Percentiles rank a stretch among this genome's conserved stretches.
Conservation (phyloP, 1,140 invertebrate species). For the Drosophila equinoxialis region DNA sequence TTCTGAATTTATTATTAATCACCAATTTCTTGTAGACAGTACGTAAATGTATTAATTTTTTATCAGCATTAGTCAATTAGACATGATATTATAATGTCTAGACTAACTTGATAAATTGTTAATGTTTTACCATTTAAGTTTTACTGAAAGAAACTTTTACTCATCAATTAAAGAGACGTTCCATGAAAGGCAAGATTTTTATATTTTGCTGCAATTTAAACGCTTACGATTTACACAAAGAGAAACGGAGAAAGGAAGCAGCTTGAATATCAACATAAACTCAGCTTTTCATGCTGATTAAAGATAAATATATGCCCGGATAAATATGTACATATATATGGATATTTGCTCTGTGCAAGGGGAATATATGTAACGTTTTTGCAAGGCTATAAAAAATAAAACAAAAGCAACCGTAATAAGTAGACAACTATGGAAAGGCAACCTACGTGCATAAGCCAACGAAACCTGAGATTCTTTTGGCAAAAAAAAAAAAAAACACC, state of each 20-base stretch:
- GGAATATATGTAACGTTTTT: constrained; percentile 54
- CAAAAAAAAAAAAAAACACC: constrained; percentile 48
- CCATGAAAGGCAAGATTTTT: no score
- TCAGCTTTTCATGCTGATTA: no score
- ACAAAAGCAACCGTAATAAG: constrained; percentile 34
- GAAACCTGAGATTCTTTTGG: constrained; percentile 73
- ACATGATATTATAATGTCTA: not conserved
- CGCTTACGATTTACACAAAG: no score
- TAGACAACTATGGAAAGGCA: constrained; percentile 34
- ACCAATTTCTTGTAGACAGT: no score
- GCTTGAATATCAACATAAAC: no score
- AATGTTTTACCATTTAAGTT: not conserved
- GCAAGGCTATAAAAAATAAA: constrained; percentile 30
- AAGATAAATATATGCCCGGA: not conserved
- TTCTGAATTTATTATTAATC: no score
- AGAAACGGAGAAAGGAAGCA: no score
- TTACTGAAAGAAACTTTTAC: not conserved
- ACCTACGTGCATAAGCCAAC: constrained; percentile 68
- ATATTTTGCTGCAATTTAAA: no score
- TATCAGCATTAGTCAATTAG: no score
- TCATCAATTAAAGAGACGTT: no score
- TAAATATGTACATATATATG: not conserved
- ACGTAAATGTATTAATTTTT: no score
- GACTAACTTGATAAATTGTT: not conserved
- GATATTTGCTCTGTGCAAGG: constrained; percentile 18